Base-by-base conservation (phyloP, 2,888 invertebrate species). In the Synanthedon andrenaeformis region DNA sequence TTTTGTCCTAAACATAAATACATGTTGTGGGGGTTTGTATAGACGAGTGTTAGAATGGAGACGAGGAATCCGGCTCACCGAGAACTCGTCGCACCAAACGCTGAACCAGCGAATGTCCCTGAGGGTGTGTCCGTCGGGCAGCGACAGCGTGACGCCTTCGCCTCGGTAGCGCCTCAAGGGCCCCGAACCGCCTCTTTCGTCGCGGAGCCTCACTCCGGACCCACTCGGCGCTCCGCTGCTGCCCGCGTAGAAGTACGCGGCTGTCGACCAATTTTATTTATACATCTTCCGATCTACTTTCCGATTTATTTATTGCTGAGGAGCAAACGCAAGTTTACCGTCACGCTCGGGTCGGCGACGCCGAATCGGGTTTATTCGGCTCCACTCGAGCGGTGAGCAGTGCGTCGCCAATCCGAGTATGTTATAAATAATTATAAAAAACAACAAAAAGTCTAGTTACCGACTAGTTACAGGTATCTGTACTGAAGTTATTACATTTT, bases 211-310 rank as follows among this genome's bases (percentile, higher is more conserved):
- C 65, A 91, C 88, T 13, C 82, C 88, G 41, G 72, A 62, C 55
- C 89, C 90, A 61, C 91, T 90, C 1, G 95, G 93, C 2, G 89
- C 76, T 62, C 91, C 90, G 4, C 92, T 89, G 54, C 89, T 91
- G 56, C 96, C 96, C 70, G 94, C 95, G 88, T 95, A 96, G 88
- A 97, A 97, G 76, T 92, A 96, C 13, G 96, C 96, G 66, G 96
- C 96, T 96, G 88, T 6, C 1, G 35, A 83, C 62, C 12, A 50
- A 50, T 10, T 13, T 13, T 45, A 45, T n/a, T 45, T n/a, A 6
- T 45, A 45, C 6, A 45, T n/a, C 45, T 35, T 35, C 3, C 10
- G 35, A 5, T 23, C 23, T 23, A 23, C 23, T 23, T 5, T 23
- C 23, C 4, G 3, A 23, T 4, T 23, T 23, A 4, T 35, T 35